A percentile compares a stretch with the other conserved stretches of the same genome.
These are phyloP conservation scores for Stenopsyche tienmushanensis DNA, from an alignment of 1,140 invertebrate species.

Conservation along the genomic window DNA sequence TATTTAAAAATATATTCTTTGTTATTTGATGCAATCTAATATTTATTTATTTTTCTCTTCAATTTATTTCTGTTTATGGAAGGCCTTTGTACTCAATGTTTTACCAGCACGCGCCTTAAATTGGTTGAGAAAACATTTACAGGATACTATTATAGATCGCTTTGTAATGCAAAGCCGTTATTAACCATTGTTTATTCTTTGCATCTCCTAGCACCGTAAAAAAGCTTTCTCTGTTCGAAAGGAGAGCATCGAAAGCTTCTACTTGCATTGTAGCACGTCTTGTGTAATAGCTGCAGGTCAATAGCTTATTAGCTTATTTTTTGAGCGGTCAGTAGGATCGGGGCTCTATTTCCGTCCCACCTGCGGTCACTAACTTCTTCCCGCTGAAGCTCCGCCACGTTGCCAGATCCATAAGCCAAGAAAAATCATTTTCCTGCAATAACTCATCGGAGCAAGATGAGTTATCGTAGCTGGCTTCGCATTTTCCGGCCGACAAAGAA, in stretches of 20 bases:
- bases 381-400: too few relatives aligned
- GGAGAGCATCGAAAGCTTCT: not conserved
- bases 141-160: too few relatives aligned
- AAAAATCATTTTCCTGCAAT: not conserved
- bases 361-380: conserved; percentile 20
- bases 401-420: conserved; percentile 19
- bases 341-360: conserved; percentile 16
- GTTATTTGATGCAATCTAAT: too few relatives aligned
- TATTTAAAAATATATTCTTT: too few relatives aligned
- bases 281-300: conserved; percentile 8
- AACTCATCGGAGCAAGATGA: conserved; percentile 4
- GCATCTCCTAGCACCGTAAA: not conserved
- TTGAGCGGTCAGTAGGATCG: conserved; percentile 3
- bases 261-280: not conserved
- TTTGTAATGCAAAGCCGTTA: too few relatives aligned
- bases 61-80: not conserved
- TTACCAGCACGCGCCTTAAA: too few relatives aligned
- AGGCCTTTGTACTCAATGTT: too few relatives aligned
- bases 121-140: too few relatives aligned
- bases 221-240: not conserved
- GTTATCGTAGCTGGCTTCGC: not conserved
- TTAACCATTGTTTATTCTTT: not conserved
- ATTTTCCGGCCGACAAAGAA: not conserved
- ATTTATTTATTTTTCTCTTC: too few relatives aligned
- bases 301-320: not conserved